Evolutionary conservation across 2,113 vertebrate genomes (phyloP).

Genomic region (Philantomba maxwellii): DNA sequence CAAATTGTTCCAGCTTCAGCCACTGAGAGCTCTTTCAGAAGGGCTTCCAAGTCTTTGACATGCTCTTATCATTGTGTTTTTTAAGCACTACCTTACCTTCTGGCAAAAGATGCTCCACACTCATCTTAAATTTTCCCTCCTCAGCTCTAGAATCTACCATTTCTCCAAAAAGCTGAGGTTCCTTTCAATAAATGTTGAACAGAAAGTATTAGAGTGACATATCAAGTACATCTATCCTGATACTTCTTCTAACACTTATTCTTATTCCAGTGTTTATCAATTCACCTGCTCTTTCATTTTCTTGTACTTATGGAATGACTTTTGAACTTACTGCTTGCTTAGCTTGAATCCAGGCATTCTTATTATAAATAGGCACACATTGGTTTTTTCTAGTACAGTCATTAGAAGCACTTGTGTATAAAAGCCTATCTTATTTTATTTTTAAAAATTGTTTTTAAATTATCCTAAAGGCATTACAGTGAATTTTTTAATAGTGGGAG

Average conservation of each 20-base stretch:
- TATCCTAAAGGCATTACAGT: not conserved
- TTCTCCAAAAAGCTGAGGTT: not conserved
- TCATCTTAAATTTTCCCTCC: not conserved
- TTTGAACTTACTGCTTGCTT: not conserved
- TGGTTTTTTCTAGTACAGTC: not conserved
- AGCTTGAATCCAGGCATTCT: not conserved
- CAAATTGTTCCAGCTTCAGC: not conserved
- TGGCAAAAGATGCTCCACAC: not conserved
- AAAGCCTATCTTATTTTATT: not conserved
- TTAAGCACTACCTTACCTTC: constrained; percentile 22
- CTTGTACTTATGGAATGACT: not conserved
- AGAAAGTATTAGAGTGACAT: not conserved
- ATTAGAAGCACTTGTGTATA: not conserved
- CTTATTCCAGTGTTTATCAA: not conserved
- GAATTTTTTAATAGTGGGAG: not conserved
- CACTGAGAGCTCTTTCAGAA: not conserved
- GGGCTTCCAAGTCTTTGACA: not conserved
- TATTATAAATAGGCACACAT: not conserved
- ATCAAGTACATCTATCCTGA: not conserved
- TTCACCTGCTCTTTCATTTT: not conserved
- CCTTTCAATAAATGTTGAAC: not conserved
- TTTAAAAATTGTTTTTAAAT: not conserved
- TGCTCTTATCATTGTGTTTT: not conserved
- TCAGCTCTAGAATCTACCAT: not conserved
- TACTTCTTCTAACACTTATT: not conserved